Percentiles rank a stretch among this genome's conserved stretches.
These are phyloP conservation scores for Aptenodytes forsteri DNA, from an alignment of 2,113 vertebrate genomes.

Conservation along the genomic window DNA sequence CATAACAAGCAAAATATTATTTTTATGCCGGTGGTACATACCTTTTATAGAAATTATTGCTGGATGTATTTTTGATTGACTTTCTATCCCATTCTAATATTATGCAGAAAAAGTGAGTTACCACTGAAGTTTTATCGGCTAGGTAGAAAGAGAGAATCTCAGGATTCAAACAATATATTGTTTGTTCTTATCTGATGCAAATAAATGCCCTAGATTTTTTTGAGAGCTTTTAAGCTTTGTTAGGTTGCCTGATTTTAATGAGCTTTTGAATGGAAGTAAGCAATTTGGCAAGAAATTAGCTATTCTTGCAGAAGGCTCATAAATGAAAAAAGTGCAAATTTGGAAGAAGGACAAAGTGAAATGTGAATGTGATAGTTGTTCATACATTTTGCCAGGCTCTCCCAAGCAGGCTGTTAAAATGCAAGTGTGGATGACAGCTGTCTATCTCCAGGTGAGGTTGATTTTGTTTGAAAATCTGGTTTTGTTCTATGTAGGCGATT, in stretches of 20 bases:
- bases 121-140: background rate
- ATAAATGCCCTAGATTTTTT: background rate
- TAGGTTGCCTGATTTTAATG: background rate
- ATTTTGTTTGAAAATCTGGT: conserved; percentile 1
- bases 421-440: conserved; percentile 37
- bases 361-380: background rate
- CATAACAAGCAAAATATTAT: background rate
- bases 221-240: background rate
- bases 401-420: background rate
- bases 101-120: background rate
- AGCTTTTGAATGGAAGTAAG: background rate
- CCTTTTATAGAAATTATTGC: background rate
- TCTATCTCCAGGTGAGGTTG: conserved; percentile 35
- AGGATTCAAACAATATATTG: background rate
- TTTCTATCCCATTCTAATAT: background rate
- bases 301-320: background rate
- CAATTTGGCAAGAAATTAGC: background rate
- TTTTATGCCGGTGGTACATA: fast-evolving
- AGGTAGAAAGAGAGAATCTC: background rate
- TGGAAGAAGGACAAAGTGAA: conserved; percentile 11
- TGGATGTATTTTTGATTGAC: background rate
- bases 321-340: background rate
- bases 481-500: conserved; percentile 12
- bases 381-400: background rate
- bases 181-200: background rate